Base-by-base conservation (phyloP, 2,888 invertebrate species). In the Eilema caniola region DNA sequence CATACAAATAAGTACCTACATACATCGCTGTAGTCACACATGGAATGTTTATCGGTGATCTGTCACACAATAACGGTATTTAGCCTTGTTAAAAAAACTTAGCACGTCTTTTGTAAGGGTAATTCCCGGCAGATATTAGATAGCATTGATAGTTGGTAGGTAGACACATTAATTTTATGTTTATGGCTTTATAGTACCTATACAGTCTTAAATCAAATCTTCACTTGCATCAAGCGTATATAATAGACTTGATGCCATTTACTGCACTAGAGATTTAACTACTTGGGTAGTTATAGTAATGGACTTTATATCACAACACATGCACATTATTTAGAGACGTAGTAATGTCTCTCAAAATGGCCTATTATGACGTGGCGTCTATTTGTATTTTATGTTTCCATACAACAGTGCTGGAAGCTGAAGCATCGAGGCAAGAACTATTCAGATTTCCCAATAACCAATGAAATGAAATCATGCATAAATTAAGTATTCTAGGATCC, bases 361-460 rank as follows among this genome's bases (percentile, higher is more conserved):
- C 31, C 8, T 20, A n/a, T 31, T 31, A 31, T 56, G 64, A 65
- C 31, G 64, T 16, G 16, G 53, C 28, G 47, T 65, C 53, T 65
- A 65, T 65, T 65, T 65, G 23, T 31, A 31, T 64, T 64, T 64
- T 53, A 64, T 53, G 53, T 20, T 53, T 53, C 28, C 64, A 63
- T 28, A 47, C n/a, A 25, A 11, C 14, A 8, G 20, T 16, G 37
- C 16, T 62, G 24, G 24, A 24, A 25, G 20, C 25, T 41, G 24
- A 25, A 20, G 41, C 41, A 20, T 62, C 37, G 24, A 41, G 24
- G 24, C 14, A 62, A 37, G 37, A 24, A 41, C 20, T 20, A 41
- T 41, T 20, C 24, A 41, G 10, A 25, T 62, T 62, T 37, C 23
- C 62, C n/a, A 37, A 62, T 37, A 24, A 61, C 61, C 47, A 47